These are phyloP conservation scores for Tanytarsus gracilentus DNA, from an alignment of 2,888 invertebrate genomes.

Conservation along the genomic window DNA sequence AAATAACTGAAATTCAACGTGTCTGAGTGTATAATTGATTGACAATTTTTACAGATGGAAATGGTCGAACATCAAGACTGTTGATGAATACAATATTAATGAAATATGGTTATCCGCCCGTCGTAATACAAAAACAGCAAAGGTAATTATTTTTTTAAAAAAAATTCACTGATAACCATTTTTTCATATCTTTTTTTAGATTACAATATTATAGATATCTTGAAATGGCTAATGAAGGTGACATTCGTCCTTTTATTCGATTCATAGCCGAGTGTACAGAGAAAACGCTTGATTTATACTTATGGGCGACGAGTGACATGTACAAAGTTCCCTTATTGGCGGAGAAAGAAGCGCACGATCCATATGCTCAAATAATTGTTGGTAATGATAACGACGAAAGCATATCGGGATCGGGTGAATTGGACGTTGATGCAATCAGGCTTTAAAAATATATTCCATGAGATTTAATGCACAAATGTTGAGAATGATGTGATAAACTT, in stretches of 20 bases:
- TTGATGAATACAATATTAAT: constrained; percentile 94
- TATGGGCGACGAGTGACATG: constrained; percentile 72
- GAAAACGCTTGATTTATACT: constrained; percentile 74
- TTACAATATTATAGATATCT: constrained; percentile 81
- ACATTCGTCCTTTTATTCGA: constrained; percentile 88
- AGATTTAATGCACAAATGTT: too few species aligned
- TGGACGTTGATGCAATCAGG: not conserved
- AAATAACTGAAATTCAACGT: too few species aligned
- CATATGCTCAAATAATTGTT: constrained; percentile 31
- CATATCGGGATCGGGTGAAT: constrained; percentile 31
- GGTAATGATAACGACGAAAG: constrained; percentile 33
- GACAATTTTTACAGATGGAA: constrained; percentile 94
- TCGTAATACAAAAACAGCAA: constrained; percentile 84
- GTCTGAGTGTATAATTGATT: too few species aligned
- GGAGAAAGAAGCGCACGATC: constrained; percentile 34
- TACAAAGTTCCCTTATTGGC: constrained; percentile 59
- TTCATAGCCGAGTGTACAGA: constrained; percentile 93
- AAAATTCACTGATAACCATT: not conserved
- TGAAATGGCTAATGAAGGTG: constrained; percentile 87
- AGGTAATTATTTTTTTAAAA: constrained; percentile 38
- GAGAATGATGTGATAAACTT: too few species aligned
- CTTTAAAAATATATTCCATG: too few species aligned
- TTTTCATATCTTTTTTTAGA: constrained; percentile 36
- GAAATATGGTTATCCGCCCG: constrained; percentile 92
- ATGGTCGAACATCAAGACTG: constrained; percentile 88